Base-by-base conservation (phyloP, 2,888 invertebrate species). In the Papilio demoleus region DNA sequence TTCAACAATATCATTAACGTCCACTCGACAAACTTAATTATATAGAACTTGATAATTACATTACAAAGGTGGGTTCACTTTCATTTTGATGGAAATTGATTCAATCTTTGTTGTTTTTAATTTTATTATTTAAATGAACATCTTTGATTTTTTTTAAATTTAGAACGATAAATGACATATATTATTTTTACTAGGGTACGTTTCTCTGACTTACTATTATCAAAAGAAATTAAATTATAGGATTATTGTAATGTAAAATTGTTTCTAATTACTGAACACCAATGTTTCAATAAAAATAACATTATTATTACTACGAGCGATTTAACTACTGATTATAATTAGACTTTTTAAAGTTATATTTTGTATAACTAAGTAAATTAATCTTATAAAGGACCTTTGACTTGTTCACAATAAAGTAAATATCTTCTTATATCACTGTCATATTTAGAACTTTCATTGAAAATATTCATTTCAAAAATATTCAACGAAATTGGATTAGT, bases 1-100 rank as follows among this genome's bases (percentile, higher is more conserved):
- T 58, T 63, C 36, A 68, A 63, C 27, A 63, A 58, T 58, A 63
- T 67, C 36, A 63, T 36, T 68, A 67, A 61, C 61, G 40, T 67
- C 66, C 66, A 50, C 65, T 65, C 47, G 17, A 67, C 60, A 53
- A n/a, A 67, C 67, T 61, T 61, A 38, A 61, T 60, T 61, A 31
- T 61, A 67, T 53, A 50, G n/a, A 31, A 53, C 53, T 67, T 47
- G 19, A n/a, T 67, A 67, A 60, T 67, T 67, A 40, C 27, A 60
- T 50, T 50, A 61, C 50, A 36, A 59, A 47, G 66, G 59, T 22
- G 45, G 66, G 12, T 50, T 22, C 38, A 24, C 4, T 19, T 45
- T 19, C 2, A 47, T 47, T 47, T 47, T 22, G n/a, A 34, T 50
- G 4, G 31, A 31, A 31, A 31, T 31, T 1, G 14, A 24, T 40